Percentiles rank a stretch among this genome's conserved stretches.
Conservation (phyloP, 2,113 vertebrate genomes). For the Gallinago media region DNA sequence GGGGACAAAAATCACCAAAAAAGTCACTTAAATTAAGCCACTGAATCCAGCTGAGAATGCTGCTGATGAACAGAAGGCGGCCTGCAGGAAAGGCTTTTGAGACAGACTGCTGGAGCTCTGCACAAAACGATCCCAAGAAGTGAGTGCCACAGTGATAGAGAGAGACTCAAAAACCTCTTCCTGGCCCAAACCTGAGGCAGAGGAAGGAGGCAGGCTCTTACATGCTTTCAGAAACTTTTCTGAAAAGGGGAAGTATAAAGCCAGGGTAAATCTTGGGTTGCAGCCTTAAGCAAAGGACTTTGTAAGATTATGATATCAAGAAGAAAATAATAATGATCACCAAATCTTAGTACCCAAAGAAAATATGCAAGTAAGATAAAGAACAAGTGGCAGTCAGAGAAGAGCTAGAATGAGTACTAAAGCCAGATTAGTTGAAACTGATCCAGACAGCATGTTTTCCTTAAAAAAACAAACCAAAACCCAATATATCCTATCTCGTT, state of each 20-base stretch:
- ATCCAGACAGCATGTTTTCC: neutral
- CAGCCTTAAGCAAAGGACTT: neutral
- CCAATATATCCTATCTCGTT: neutral
- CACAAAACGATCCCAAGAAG: neutral
- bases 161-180: neutral
- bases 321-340: neutral
- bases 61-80: neutral
- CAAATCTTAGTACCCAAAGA: neutral
- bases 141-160: neutral
- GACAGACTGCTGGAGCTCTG: neutral
- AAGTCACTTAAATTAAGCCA: neutral
- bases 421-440: neutral
- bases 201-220: neutral
- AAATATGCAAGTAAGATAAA: neutral
- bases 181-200: neutral
- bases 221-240: neutral
- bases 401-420: neutral
- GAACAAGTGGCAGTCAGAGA: neutral
- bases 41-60: neutral
- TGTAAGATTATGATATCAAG: neutral
- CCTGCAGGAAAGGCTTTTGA: neutral
- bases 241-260: neutral
- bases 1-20: neutral
- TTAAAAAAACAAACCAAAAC: neutral
- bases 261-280: neutral